phyloP scores from a whole-genome alignment of 2,113 vertebrate species.

The human (Homo sapiens) region DNA sequence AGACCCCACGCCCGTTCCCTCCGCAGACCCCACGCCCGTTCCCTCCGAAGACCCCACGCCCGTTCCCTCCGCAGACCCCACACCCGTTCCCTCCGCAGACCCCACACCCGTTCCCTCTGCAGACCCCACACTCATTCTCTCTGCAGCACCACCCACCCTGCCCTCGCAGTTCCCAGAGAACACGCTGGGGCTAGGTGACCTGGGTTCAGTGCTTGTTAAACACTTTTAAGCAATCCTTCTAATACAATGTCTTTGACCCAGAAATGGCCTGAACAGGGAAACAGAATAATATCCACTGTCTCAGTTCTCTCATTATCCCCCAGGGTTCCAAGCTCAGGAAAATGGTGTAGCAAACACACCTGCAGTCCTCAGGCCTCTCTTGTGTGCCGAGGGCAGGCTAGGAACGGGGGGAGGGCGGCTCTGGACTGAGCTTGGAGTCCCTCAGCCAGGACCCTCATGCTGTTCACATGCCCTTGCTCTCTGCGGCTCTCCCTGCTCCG shows the following conservation, averaged over 20 bases:
- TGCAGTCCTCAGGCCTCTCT: not conserved
- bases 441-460: no score
- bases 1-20: accelerated
- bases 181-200: not conserved
- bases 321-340: not conserved
- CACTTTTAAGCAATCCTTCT: not conserved
- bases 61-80: not conserved
- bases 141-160: no score
- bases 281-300: not conserved
- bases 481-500: no score
- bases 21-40: not conserved
- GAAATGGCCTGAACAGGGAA: not conserved
- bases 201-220: no score
- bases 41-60: no score
- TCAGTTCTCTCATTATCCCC: not conserved
- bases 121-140: no score
- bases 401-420: accelerated
- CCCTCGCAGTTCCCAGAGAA: not conserved
- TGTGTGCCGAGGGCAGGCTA: accelerated
- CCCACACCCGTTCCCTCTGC: no score
- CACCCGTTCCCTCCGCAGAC: not conserved
- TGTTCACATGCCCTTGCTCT: no score
- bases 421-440: not conserved
- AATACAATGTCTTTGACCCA: not conserved
- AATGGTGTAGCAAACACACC: not conserved